A percentile compares a stretch with the other conserved stretches of the same genome.
Evolutionary conservation across 2,113 vertebrate species (phyloP).

Genomic region (Tyto alba): DNA sequence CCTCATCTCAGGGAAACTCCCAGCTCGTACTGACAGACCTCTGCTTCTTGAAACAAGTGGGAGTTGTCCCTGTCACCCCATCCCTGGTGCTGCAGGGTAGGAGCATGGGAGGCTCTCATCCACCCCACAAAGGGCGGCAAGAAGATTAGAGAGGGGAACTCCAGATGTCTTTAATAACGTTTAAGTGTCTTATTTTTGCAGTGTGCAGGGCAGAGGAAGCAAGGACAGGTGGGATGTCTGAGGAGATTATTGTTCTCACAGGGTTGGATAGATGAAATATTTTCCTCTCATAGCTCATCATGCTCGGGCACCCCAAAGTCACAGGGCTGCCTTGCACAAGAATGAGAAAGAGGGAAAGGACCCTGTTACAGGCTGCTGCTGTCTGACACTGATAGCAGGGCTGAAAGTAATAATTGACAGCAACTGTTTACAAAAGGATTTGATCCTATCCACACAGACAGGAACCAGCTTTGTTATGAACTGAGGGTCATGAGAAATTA

Average conservation of each 20-base stretch:
- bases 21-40: background rate
- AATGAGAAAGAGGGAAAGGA: background rate
- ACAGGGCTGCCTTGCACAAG: fast-evolving
- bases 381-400: background rate
- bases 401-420: background rate
- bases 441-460: background rate
- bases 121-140: background rate
- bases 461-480: background rate
- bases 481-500: background rate
- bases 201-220: background rate
- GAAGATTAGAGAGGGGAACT: background rate
- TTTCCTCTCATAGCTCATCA: background rate
- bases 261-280: background rate
- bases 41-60: background rate
- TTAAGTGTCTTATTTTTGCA: no score
- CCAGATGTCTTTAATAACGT: no score
- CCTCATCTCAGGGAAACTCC: background rate
- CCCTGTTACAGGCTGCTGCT: background rate
- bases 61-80: background rate
- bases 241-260: background rate
- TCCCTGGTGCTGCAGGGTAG: background rate
- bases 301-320: background rate
- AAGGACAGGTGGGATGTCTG: background rate
- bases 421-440: background rate
- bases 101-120: fast-evolving